A percentile compares a stretch with the other conserved stretches of the same genome.
phyloP scores from a whole-genome alignment of 2,113 vertebrate species.

The Nerophis ophidion region DNA sequence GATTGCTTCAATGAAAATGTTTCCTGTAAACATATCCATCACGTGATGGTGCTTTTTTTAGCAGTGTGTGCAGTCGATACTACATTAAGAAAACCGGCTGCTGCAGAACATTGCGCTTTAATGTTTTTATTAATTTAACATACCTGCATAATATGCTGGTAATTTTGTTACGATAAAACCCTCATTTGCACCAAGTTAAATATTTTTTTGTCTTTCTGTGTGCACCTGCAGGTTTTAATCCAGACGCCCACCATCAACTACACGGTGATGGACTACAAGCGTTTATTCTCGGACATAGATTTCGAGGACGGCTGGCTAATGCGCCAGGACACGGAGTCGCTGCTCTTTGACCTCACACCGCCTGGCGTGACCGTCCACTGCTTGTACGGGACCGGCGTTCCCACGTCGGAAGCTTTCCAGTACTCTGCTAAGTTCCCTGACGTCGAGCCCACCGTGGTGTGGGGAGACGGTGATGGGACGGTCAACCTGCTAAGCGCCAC shows the following conservation, averaged over 20 bases:
- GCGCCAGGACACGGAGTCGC: conserved; percentile 81
- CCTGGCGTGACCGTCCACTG: conserved; percentile 87
- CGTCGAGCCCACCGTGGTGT: conserved; percentile 77
- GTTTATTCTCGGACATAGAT: conserved; percentile 82
- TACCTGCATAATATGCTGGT: too few relatives aligned
- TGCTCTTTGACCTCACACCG: conserved; percentile 70
- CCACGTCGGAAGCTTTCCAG: conserved; percentile 76
- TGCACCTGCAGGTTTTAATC: conserved; percentile 70
- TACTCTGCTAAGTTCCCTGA: conserved; percentile 85
- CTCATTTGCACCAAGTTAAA: too few relatives aligned
- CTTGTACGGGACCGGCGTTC: conserved; percentile 81
- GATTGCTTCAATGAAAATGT: too few relatives aligned
- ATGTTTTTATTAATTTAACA: too few relatives aligned
- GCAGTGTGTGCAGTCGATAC: too few relatives aligned
- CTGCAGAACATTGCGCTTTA: too few relatives aligned
- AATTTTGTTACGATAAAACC: too few relatives aligned
- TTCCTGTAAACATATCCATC: too few relatives aligned
- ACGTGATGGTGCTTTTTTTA: too few relatives aligned
- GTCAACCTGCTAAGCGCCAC: conserved; percentile 86
- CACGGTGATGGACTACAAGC: conserved; percentile 79
- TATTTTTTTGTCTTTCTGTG: too few relatives aligned
- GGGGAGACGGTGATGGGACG: conserved; percentile 85
- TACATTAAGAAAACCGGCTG: too few relatives aligned
- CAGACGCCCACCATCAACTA: conserved; percentile 85
- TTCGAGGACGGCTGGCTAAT: conserved; percentile 90